Evolutionary conservation across 2,888 invertebrate species (phyloP).

Genomic region (Tetranychus piercei): DNA sequence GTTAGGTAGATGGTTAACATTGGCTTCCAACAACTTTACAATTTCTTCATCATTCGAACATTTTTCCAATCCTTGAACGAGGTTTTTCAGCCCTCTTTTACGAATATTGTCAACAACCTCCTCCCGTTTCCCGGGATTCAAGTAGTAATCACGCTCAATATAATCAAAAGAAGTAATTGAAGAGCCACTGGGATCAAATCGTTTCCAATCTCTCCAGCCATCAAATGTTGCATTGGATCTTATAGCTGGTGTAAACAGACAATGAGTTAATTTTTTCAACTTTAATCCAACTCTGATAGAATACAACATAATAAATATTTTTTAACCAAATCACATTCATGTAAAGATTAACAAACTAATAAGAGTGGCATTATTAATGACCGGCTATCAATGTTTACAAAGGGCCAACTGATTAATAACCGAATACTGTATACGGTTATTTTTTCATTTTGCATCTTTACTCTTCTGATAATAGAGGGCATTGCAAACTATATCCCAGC

Average conservation of each 20-base stretch:
- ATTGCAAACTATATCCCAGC: no score
- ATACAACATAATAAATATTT: neutral
- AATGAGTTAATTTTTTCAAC: neutral
- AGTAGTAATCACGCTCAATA: neutral
- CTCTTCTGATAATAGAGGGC: no score
- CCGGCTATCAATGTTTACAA: neutral
- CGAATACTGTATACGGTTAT: no score
- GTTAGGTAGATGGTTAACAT: constrained; percentile 8
- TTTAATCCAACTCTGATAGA: neutral
- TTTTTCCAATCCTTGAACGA: neutral
- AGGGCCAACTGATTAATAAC: no score
- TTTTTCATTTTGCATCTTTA: no score
- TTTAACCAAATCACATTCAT: neutral
- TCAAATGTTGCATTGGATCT: neutral
- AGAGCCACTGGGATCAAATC: neutral
- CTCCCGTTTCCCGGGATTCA: neutral
- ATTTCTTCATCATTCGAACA: neutral
- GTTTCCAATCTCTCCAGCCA: neutral
- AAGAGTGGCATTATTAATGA: neutral
- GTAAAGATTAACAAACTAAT: neutral
- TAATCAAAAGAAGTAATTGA: neutral
- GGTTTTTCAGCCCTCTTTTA: neutral
- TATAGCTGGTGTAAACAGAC: neutral
- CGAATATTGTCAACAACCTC: neutral
- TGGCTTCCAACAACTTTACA: neutral